These are phyloP conservation scores for Phainopepla nitens DNA, from an alignment of 2,113 vertebrate genomes.

Conservation along the genomic window DNA sequence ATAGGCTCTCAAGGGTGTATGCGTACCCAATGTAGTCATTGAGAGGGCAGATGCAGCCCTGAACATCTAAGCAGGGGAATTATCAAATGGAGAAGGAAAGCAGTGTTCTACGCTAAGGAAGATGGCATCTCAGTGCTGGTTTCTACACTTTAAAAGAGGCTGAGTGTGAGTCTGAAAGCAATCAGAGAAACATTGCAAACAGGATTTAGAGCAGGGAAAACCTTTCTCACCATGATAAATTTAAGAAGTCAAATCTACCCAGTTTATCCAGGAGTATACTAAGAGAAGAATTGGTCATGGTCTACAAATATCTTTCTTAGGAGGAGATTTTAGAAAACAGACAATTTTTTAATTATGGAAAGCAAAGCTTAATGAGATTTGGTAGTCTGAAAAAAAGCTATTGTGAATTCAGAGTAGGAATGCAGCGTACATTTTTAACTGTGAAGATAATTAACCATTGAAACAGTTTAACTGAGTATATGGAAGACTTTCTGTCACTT, in stretches of 20 bases:
- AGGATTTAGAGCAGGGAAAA: not conserved
- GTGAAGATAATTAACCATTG: conserved; percentile 3
- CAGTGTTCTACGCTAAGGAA: not conserved
- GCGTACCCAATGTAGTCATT: accelerated
- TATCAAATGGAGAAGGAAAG: not conserved
- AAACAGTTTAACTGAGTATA: not conserved
- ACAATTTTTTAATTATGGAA: not conserved
- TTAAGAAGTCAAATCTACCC: not conserved
- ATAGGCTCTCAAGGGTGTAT: not conserved
- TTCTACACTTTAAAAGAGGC: not conserved
- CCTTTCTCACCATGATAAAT: not conserved
- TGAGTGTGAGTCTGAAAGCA: not conserved
- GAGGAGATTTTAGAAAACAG: not conserved
- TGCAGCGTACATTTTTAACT: not conserved
- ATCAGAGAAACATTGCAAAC: not conserved
- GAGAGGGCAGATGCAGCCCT: not conserved
- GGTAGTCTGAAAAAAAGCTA: not conserved
- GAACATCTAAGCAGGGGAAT: not conserved
- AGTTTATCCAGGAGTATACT: not conserved
- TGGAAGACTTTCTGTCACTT: not conserved
- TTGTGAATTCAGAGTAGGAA: not conserved
- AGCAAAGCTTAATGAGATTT: not conserved
- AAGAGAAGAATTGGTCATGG: not conserved
- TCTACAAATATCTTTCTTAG: not conserved
- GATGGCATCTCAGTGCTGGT: not conserved